Percentiles rank a stretch among this genome's conserved stretches.
Evolutionary conservation across 2,113 vertebrate genomes (phyloP).

Genomic region (Lipotes vexillifer): DNA sequence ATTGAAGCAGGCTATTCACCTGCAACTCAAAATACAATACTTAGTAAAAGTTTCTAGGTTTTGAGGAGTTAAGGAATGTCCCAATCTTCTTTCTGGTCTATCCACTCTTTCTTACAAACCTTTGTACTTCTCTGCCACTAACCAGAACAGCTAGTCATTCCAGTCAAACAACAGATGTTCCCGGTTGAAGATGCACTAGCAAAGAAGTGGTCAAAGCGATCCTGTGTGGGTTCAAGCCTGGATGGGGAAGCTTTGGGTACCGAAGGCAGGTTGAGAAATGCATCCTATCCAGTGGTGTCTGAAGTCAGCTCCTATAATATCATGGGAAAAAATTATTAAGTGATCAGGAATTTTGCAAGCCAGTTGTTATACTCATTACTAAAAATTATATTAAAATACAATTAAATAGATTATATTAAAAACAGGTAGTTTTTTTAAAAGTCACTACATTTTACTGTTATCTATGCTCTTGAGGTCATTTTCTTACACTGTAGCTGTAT

Average conservation of each 20-base stretch:
- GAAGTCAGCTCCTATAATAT: background rate
- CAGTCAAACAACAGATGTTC: background rate
- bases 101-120: background rate
- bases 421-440: background rate
- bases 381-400: background rate
- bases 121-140: background rate
- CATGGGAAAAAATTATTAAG: background rate
- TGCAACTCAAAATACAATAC: background rate
- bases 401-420: background rate
- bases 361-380: background rate
- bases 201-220: background rate
- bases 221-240: background rate
- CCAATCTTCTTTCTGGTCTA: background rate
- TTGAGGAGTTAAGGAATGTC: background rate
- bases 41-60: background rate
- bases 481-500: background rate
- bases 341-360: background rate
- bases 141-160: background rate
- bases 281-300: background rate
- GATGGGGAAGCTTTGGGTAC: background rate
- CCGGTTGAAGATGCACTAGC: background rate
- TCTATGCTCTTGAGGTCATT: background rate
- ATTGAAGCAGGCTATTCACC: background rate
- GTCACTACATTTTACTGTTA: background rate
- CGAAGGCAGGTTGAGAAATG: background rate